Evolutionary conservation across 1,140 invertebrate species (phyloP).

Genomic region (Conus ventricosus): DNA sequence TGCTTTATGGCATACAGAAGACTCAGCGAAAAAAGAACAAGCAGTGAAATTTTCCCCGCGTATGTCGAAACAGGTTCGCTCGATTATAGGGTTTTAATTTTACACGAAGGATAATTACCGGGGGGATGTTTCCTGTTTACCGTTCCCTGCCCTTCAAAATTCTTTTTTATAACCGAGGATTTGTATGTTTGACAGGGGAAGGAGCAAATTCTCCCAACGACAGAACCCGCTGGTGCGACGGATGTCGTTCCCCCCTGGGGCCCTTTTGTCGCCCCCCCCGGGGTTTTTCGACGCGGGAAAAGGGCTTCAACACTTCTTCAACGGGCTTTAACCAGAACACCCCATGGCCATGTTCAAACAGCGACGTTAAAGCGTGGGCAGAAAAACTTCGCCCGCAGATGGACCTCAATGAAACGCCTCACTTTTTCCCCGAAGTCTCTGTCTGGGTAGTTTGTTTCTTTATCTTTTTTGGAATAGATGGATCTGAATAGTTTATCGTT

Average conservation of each 20-base stretch:
- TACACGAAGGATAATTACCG: too few species aligned
- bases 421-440: background rate
- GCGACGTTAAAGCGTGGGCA: background rate
- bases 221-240: background rate
- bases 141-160: too few species aligned
- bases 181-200: background rate
- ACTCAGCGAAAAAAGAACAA: too few species aligned
- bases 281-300: background rate
- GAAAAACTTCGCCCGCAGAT: background rate
- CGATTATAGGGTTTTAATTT: too few species aligned
- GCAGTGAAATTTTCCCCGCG: too few species aligned
- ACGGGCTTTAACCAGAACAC: background rate
- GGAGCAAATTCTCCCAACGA: constrained; percentile 14
- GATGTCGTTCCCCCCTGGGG: background rate
- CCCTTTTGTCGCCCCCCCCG: background rate
- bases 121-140: too few species aligned
- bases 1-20: too few species aligned
- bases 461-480: background rate
- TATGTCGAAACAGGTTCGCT: too few species aligned
- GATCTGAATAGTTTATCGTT: too few species aligned
- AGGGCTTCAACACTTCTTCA: background rate
- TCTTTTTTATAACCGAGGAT: too few species aligned
- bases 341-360: constrained; percentile 8
- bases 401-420: constrained; percentile 1
- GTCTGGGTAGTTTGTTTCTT: background rate